Percentiles rank a stretch among this genome's conserved stretches.
Evolutionary conservation across 2,888 invertebrate species (phyloP).

Genomic region (Drymonia ruficornis): DNA sequence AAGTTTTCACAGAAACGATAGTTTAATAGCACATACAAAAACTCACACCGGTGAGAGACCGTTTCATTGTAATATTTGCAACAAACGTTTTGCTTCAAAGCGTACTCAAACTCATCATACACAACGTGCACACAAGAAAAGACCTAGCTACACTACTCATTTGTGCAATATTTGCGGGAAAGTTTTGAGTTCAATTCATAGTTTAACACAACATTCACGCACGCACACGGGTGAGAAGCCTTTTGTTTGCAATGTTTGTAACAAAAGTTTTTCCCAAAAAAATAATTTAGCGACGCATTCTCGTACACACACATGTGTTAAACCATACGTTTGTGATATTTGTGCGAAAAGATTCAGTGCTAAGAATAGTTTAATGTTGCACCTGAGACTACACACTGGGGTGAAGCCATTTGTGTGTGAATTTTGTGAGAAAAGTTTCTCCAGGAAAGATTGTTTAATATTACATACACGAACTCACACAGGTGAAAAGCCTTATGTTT

Average conservation of each 20-base stretch:
- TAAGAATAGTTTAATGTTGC: neutral
- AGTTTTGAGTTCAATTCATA: accelerated
- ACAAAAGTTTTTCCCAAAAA: neutral
- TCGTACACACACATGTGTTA: no score
- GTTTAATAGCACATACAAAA: conserved; percentile 5
- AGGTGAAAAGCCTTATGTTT: neutral
- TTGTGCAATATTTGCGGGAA: conserved; percentile 6
- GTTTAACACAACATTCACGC: neutral
- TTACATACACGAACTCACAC: neutral
- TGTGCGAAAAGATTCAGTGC: neutral
- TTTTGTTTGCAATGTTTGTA: conserved; percentile 13
- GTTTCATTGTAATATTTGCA: conserved; percentile 16
- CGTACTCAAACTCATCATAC: no score
- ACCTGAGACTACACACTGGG: neutral
- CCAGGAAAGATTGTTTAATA: neutral
- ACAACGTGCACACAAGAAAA: no score
- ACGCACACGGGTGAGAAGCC: conserved; percentile 19
- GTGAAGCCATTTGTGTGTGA: neutral
- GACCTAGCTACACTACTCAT: no score
- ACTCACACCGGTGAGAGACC: conserved; percentile 19
- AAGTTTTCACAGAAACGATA: neutral
- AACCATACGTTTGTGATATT: conserved; percentile 9
- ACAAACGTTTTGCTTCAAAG: conserved; percentile 6
- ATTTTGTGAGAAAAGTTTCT: neutral
- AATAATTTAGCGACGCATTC: neutral